Base-by-base conservation (phyloP, 2,888 invertebrate species). In the Ctena decussata region DNA sequence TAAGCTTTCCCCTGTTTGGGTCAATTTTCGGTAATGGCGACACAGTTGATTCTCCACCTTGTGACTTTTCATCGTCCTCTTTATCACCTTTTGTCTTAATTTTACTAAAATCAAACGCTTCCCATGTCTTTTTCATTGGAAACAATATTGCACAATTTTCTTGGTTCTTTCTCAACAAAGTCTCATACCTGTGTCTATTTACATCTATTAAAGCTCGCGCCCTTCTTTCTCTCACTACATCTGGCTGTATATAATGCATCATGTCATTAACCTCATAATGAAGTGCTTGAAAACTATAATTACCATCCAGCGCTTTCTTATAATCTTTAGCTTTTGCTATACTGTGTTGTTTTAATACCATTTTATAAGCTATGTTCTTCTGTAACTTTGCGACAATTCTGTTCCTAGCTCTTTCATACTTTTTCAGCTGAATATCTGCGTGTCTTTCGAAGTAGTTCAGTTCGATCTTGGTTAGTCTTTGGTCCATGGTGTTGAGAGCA, bases 201-300 rank as follows among this genome's bases (percentile, higher is more conserved):
- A 83, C 85, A 21, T 84, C 77, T 0, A 92, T 81, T 49, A 91
- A 75, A 15, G 81, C 77, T 24, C 80, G 80, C 0, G 91, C 91
- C 41, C 88, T 86, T 46, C 90, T 86, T 65, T 91, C 88, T 5
- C 91, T 81, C 6, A 91, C 77, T 12, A 69, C 79, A 27, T 91
- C 88, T 6, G 93, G 93, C 60, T 87, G 82, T 75, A 93, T 90
- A 37, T 82, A 85, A 6, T 84, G 72, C 57, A 90, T 39, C 92
- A 93, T 93, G 46, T 87, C 65, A 30, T 89, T 89, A 12, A 93
- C 77, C 76, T 93, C 91, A 57, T 91, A 77, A 24, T 91, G 82
- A 37, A 93, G 80, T 0, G 89, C 85, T 41, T 87, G 82, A 53
- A 75, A 83, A 0, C 91, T 89, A 72, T 92, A 91, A 12, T 85